A percentile compares a stretch with the other conserved stretches of the same genome.
These are phyloP conservation scores for Stylophora pistillata DNA, from an alignment of 64 coral and sea anemone species.

Conservation along the genomic window DNA sequence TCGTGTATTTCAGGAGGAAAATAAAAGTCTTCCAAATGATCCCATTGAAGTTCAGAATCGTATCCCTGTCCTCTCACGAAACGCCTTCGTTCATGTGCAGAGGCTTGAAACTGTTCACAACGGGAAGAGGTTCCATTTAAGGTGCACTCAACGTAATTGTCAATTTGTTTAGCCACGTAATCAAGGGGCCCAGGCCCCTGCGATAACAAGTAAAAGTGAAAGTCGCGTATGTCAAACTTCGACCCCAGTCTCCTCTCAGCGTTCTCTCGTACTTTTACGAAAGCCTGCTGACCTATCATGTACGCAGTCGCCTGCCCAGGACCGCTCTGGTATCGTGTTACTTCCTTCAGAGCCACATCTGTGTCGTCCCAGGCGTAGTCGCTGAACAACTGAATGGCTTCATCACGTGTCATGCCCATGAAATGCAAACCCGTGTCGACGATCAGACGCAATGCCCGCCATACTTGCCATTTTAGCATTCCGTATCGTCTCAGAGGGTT, in stretches of 20 bases:
- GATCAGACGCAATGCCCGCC: conserved; percentile 70
- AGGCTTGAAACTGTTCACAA: conserved; percentile 14
- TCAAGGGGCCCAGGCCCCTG: conserved; percentile 40
- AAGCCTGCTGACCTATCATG: conserved; percentile 70
- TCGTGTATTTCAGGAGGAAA: conserved; percentile 51
- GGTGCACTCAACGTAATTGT: conserved; percentile 53
- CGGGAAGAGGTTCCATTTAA: not conserved
- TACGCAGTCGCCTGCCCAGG: conserved; percentile 68
- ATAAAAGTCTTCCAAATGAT: conserved; percentile 18
- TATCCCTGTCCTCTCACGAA: not conserved
- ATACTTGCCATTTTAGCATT: conserved; percentile 78
- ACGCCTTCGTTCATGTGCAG: not conserved
- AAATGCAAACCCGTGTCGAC: conserved; percentile 68
- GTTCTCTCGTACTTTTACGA: conserved; percentile 45
- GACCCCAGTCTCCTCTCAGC: conserved; percentile 32
- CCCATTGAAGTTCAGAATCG: conserved; percentile 19
- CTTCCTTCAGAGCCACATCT: conserved; percentile 66
- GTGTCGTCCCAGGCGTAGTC: conserved; percentile 73
- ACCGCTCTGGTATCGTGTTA: conserved; percentile 72
- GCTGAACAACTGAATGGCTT: conserved; percentile 49
- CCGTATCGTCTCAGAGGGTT: conserved; percentile 37
- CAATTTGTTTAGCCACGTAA: conserved; percentile 42
- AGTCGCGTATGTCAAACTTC: conserved; percentile 60
- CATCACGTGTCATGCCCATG: conserved; percentile 62
- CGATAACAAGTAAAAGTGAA: conserved; percentile 67